Evolutionary conservation across 1,140 invertebrate genomes (phyloP).

Genomic region (Seison nebaliae): DNA sequence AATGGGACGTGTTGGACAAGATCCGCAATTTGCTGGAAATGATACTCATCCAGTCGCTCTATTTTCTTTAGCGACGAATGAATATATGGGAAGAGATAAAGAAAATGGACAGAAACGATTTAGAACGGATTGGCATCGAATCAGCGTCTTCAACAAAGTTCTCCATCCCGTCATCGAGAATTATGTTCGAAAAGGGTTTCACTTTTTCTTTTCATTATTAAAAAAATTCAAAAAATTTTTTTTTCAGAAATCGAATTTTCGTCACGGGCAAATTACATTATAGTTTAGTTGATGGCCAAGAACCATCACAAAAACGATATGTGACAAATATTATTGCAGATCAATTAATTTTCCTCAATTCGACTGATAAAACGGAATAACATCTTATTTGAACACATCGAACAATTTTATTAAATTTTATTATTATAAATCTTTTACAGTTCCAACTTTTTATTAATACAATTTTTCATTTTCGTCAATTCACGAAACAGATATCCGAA

Average conservation of each 20-base stretch:
- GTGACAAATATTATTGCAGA: slow-evolving; percentile 11
- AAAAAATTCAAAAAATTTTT: too few relatives aligned
- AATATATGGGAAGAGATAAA: slow-evolving; percentile 5
- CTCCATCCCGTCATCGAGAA: slow-evolving; percentile 6
- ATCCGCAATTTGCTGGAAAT: slow-evolving; percentile 9
- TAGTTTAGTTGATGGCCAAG: slow-evolving; percentile 10
- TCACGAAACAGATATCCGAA: too few relatives aligned
- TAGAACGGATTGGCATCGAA: slow-evolving; percentile 12
- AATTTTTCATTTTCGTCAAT: too few relatives aligned
- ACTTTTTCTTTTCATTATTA: too few relatives aligned
- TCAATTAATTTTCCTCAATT: slow-evolving; percentile 10
- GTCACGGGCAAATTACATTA: slow-evolving; percentile 10
- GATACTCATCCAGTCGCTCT: background rate
- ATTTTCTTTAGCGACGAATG: slow-evolving; percentile 12
- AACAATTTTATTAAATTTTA: too few relatives aligned
- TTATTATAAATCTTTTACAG: too few relatives aligned
- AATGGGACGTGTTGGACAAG: slow-evolving; percentile 9
- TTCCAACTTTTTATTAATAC: too few relatives aligned
- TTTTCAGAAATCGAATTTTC: slow-evolving; percentile 9
- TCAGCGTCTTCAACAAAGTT: background rate
- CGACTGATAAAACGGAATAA: slow-evolving; percentile 3
- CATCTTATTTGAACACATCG: too few relatives aligned
- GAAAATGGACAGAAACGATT: slow-evolving; percentile 3
- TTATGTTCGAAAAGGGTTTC: slow-evolving; percentile 10
- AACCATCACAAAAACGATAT: background rate